Evolutionary conservation across 2,888 invertebrate species (phyloP).

Genomic region (Ethmia dodecea): DNA sequence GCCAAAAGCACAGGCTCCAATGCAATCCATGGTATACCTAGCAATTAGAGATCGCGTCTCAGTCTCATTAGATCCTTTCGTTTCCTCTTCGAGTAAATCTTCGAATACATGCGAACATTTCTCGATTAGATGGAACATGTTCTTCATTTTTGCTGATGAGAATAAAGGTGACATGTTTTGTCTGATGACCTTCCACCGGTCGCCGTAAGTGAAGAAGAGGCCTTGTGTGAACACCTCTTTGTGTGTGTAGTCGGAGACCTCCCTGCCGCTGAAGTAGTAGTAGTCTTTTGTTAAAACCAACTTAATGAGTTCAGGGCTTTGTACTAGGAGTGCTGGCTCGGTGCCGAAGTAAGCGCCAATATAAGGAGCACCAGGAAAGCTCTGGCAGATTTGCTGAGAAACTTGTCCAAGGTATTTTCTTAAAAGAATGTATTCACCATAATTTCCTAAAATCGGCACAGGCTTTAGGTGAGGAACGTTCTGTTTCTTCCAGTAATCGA

Average conservation of each 20-base stretch:
- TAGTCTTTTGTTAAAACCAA: constrained; percentile 28
- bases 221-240: constrained; percentile 35
- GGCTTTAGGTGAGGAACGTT: constrained; percentile 1
- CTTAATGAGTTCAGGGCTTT: constrained; percentile 36
- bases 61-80: constrained; percentile 16
- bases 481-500: constrained; percentile 1
- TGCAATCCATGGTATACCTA: constrained; percentile 44
- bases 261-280: constrained; percentile 29
- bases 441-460: background rate
- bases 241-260: constrained; percentile 30
- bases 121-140: constrained; percentile 52
- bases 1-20: constrained; percentile 33
- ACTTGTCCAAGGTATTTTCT: constrained; percentile 15
- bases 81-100: constrained; percentile 30
- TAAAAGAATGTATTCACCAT: background rate
- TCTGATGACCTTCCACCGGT: constrained; percentile 48
- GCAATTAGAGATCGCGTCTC: constrained; percentile 33
- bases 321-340: constrained; percentile 28
- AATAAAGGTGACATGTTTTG: constrained; percentile 53
- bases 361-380: constrained; percentile 26
- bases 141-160: constrained; percentile 51
- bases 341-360: constrained; percentile 31
- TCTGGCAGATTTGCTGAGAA: constrained; percentile 21
- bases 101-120: constrained; percentile 36
- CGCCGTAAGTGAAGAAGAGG: constrained; percentile 42